Percentiles rank a stretch among this genome's conserved stretches.
Conservation (phyloP, 2,797 vertebrate species). For the Prionace glauca region DNA sequence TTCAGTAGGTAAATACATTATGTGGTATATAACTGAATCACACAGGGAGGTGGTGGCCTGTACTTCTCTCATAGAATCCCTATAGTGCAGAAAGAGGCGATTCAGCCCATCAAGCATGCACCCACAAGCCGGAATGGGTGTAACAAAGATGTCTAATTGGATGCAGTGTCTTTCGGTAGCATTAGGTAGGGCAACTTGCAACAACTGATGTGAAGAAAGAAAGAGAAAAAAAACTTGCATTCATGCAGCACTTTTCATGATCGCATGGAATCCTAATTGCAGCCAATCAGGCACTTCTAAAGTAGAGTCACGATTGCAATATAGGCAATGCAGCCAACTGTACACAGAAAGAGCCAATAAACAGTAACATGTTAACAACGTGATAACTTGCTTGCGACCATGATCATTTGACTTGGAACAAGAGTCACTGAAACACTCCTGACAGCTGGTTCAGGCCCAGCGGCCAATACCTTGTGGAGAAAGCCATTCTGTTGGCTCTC, state of each 20-base stretch:
- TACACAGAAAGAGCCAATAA: not conserved
- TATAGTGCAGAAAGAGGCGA: too few relatives aligned
- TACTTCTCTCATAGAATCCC: not conserved
- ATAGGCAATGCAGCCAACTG: not conserved
- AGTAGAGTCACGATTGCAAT: not conserved
- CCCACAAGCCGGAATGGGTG: not conserved
- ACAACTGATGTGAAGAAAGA: not conserved
- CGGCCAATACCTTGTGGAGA: not conserved
- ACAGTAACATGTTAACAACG: not conserved
- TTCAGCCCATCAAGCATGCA: too few relatives aligned
- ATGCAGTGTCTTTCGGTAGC: not conserved
- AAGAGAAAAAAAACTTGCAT: not conserved
- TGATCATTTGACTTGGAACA: not conserved
- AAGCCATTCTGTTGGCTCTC: not conserved
- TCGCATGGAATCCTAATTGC: not conserved
- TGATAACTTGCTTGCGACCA: not conserved
- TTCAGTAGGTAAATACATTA: not conserved
- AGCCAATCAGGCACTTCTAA: not conserved
- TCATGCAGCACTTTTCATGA: not conserved
- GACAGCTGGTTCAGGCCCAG: not conserved
- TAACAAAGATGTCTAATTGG: not conserved
- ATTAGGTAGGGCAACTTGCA: not conserved
- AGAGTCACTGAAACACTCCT: not conserved
- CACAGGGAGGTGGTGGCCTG: not conserved
- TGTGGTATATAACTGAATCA: not conserved